phyloP scores from a whole-genome alignment of 2,797 vertebrate species.

The Sparidentex hasta region DNA sequence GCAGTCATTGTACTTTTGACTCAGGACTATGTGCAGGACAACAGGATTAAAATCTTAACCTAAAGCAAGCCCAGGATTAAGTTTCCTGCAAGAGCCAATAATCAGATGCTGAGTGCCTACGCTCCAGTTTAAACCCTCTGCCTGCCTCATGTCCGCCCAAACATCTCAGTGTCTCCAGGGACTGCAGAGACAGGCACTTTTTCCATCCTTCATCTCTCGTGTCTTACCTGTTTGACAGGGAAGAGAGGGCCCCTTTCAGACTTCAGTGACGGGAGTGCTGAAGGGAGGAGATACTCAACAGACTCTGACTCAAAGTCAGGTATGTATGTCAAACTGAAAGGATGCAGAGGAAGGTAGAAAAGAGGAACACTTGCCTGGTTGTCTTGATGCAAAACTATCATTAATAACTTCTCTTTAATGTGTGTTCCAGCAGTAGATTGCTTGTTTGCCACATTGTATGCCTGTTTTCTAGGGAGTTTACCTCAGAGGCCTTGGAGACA shows the following conservation, averaged over 20 bases:
- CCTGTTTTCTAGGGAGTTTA: constrained; percentile 78
- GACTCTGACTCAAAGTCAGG: constrained; percentile 87
- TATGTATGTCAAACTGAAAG: constrained; percentile 47
- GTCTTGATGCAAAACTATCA: background rate
- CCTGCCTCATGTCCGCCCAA: constrained; percentile 46
- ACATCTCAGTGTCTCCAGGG: constrained; percentile 50
- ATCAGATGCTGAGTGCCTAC: constrained; percentile 72
- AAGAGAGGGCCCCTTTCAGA: constrained; percentile 85
- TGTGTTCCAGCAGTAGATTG: constrained; percentile 11
- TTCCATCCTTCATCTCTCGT: constrained; percentile 58
- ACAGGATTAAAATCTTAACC: constrained; percentile 86
- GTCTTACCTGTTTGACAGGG: constrained; percentile 78
- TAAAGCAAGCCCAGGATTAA: constrained; percentile 82
- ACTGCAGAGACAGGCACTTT: constrained; percentile 31
- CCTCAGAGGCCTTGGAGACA: constrained; percentile 83
- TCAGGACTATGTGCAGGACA: constrained; percentile 60
- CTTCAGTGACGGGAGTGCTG: constrained; percentile 85
- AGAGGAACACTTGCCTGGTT: background rate
- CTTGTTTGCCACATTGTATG: constrained; percentile 1
- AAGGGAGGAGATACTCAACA: constrained; percentile 84
- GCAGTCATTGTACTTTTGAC: constrained; percentile 50
- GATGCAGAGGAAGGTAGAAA: background rate
- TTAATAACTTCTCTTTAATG: background rate
- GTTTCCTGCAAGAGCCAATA: constrained; percentile 76
- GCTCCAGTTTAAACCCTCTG: constrained; percentile 66